Evolutionary conservation across 1,140 invertebrate species (phyloP).

Genomic region (Halyomorpha halys): DNA sequence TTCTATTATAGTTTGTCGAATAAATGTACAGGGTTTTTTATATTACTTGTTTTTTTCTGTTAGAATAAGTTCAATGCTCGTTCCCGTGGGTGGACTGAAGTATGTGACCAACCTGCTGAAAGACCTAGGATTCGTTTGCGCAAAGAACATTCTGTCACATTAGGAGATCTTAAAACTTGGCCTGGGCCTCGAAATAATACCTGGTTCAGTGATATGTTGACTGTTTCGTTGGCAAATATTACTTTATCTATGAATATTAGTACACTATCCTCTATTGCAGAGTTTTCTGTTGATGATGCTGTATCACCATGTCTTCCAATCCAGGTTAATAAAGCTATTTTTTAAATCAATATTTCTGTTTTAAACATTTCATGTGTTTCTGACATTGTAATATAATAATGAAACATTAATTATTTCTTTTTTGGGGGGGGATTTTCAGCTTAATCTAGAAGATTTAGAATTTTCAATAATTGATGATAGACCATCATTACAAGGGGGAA

Average conservation of each 20-base stretch:
- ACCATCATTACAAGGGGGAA: constrained; percentile 53
- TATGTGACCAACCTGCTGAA: constrained; percentile 36
- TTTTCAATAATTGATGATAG: constrained; percentile 69
- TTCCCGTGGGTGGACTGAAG: constrained; percentile 56
- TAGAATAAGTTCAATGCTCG: constrained; percentile 62
- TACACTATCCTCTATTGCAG: constrained; percentile 61
- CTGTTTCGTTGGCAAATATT: constrained; percentile 54
- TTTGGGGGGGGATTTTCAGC: constrained; percentile 37
- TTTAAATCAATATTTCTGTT: constrained; percentile 21
- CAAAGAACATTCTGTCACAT: constrained; percentile 34
- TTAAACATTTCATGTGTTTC: no score
- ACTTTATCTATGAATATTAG: constrained; percentile 65
- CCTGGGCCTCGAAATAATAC: constrained; percentile 16
- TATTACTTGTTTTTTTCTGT: constrained; percentile 13
- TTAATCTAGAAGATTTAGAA: constrained; percentile 54
- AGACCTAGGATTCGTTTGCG: constrained; percentile 22
- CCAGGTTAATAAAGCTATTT: constrained; percentile 43
- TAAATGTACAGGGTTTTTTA: no score
- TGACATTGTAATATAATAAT: constrained; percentile 21
- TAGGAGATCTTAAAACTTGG: constrained; percentile 35
- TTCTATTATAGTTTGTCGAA: no score
- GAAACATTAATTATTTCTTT: no score
- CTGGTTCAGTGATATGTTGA: constrained; percentile 44
- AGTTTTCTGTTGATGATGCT: constrained; percentile 78
- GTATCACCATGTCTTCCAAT: constrained; percentile 65